Evolutionary conservation across 2,888 invertebrate genomes (phyloP), one percentile per base, ranked within the genome.

Genomic region (Dyspetes luteomarginatus): DNA sequence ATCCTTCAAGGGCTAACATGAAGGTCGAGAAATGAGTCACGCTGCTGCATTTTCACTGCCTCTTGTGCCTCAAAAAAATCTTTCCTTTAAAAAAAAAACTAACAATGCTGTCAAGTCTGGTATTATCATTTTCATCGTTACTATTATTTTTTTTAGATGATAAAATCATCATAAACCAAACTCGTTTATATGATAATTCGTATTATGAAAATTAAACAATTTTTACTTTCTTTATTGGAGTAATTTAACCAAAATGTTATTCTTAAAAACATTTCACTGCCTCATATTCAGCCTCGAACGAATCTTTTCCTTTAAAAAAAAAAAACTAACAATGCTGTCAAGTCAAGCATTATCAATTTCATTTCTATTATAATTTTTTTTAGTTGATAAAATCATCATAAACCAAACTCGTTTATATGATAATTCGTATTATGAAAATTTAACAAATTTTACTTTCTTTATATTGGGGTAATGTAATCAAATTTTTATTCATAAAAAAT

Each of bases 11-110:
- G 41, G 1, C 45, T 17, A 15, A 36, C 52, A 60, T 72, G 45
- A 9, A 72, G 36, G 50, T 41, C 30, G 24, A 22, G 9, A 50
- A 50, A 52, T 60, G 69, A 36, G 36, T 36, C 36, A 36, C 36
- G 36, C 36, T 36, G n/a, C 36, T 12, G 9, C 36, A 36, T 12
- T 36, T 36, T 9, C 36, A 9, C 36, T 9, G 5, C 36, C 36
- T 48, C n/a, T 48, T 15, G 5, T 48, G n/a, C 48, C 48, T 48
- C 48, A 15, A 3, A 0, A 4, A 48, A 15, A 15, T 15, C 17
- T 17, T n/a, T 17, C 15, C 48, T 15, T 17, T 36, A 12, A 12
- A 36, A 48, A 48, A 19, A 5, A 17, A n/a, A 48, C 15, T 15
- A 48, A 48, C 48, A 3, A 48, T 4, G 48, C 19, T 15, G 36